phyloP scores from a whole-genome alignment of 2,888 invertebrate genomes.

The Leucophenga montana region DNA sequence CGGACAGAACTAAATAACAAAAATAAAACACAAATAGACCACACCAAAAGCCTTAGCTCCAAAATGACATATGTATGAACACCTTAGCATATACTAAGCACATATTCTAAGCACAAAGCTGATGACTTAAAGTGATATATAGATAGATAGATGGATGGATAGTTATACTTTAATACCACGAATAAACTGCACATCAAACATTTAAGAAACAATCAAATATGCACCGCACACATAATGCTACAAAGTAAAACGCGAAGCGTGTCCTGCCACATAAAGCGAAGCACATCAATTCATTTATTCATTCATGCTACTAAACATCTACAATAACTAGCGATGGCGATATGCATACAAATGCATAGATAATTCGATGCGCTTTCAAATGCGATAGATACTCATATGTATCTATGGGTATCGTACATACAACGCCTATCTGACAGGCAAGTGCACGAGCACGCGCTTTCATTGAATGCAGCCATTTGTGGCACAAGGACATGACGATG shows the following conservation, averaged over 20 bases:
- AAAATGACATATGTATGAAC: no score
- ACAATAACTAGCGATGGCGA: neutral
- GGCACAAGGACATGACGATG: constrained; percentile 12
- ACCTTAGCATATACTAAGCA: no score
- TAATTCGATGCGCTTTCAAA: constrained; percentile 34
- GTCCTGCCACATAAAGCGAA: no score
- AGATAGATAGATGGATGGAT: no score
- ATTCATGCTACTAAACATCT: neutral
- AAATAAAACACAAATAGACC: constrained; percentile 21
- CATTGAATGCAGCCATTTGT: neutral
- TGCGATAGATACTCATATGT: neutral
- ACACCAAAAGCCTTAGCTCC: neutral
- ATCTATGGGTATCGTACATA: no score
- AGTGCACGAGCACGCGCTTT: neutral
- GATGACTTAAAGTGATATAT: no score
- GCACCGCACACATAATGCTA: neutral
- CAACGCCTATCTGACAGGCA: neutral
- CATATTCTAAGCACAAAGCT: no score
- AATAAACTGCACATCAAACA: constrained; percentile 26
- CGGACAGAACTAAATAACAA: constrained; percentile 11
- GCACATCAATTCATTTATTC: neutral
- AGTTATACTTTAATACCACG: no score
- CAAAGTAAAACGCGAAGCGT: no score
- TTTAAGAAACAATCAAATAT: constrained; percentile 36
- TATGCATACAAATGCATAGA: constrained; percentile 16